A percentile compares a stretch with the other conserved stretches of the same genome.
These are phyloP conservation scores for Clusia tigrina DNA, from an alignment of 2,888 invertebrate genomes.

Conservation along the genomic window DNA sequence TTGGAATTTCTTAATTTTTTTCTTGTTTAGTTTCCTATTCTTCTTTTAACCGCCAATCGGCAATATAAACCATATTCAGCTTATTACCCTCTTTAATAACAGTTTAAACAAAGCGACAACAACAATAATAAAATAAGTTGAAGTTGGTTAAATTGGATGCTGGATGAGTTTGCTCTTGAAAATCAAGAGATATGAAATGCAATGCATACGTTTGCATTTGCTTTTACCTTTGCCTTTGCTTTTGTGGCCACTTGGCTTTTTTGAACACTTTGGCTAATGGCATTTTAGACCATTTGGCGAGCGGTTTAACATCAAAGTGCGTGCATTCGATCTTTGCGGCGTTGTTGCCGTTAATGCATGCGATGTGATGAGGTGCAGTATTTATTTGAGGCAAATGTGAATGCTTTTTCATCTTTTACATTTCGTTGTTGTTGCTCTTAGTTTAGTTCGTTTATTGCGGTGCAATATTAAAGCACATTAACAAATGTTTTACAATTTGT, in stretches of 20 bases:
- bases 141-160: too few relatives aligned
- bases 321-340: neutral
- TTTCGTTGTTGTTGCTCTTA: constrained; percentile 8
- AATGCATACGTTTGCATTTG: too few relatives aligned
- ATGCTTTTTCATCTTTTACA: constrained; percentile 9
- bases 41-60: neutral
- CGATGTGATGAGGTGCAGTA: constrained; percentile 5
- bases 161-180: too few relatives aligned
- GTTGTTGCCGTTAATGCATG: neutral
- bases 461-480: constrained; percentile 44
- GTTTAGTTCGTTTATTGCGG: constrained; percentile 38
- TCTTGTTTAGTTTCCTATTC: too few relatives aligned
- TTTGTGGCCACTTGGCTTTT: neutral
- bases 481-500: constrained; percentile 7
- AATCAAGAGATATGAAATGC: too few relatives aligned
- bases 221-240: constrained; percentile 2
- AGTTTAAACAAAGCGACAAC: neutral
- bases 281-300: constrained; percentile 51
- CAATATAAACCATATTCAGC: neutral
- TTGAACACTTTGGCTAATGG: constrained; percentile 48
- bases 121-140: neutral
- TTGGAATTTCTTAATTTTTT: too few relatives aligned
- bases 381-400: constrained; percentile 11
- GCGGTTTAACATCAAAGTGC: constrained; percentile 27
- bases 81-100: neutral